Conservation (phyloP, 2,113 vertebrate species). For the Corvus hawaiiensis region DNA sequence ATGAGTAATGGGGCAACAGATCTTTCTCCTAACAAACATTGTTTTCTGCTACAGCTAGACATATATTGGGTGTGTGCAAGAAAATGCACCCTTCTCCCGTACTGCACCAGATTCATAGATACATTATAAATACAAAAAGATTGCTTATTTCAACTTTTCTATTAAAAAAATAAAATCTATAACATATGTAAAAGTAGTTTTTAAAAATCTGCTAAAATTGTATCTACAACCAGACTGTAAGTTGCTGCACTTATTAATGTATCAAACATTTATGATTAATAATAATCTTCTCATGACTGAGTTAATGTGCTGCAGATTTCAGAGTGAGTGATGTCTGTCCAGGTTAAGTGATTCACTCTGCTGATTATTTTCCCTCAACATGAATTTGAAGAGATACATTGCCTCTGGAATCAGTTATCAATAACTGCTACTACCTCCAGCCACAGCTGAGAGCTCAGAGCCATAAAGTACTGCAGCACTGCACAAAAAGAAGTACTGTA, state of each 20-base stretch:
- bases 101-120: background rate
- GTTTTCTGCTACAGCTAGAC: background rate
- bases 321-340: slow-evolving; percentile 4
- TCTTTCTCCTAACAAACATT: background rate
- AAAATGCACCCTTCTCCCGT: background rate
- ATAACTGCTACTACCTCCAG: slow-evolving; percentile 63
- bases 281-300: background rate
- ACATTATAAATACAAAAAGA: background rate
- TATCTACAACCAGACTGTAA: background rate
- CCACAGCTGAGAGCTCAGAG: slow-evolving; percentile 46
- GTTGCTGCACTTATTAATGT: background rate
- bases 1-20: background rate
- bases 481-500: slow-evolving; percentile 54
- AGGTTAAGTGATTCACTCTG: slow-evolving; percentile 47
- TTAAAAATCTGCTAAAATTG: background rate
- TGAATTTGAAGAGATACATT: slow-evolving; percentile 34
- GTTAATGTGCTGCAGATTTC: background rate
- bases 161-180: background rate
- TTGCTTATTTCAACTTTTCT: background rate
- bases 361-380: slow-evolving; percentile 35
- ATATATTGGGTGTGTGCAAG: background rate
- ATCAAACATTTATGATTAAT: background rate
- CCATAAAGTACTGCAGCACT: slow-evolving; percentile 58
- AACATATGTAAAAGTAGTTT: background rate
- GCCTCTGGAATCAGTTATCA: slow-evolving; percentile 59